phyloP scores from a whole-genome alignment of 2,797 vertebrate genomes.

The Mycteria americana region DNA sequence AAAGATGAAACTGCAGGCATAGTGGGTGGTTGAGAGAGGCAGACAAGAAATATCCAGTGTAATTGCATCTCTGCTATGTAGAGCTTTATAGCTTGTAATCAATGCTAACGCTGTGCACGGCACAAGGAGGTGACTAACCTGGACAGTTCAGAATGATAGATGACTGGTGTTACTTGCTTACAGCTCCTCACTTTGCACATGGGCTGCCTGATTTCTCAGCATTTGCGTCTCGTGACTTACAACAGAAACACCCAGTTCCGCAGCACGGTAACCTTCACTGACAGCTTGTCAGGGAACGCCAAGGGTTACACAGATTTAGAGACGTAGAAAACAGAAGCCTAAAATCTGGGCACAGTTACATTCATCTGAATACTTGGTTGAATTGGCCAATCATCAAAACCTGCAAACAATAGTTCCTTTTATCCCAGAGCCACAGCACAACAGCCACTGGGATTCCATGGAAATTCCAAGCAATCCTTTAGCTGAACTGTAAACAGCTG shows the following conservation, averaged over 20 bases:
- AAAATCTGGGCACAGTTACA: background rate
- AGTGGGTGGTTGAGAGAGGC: background rate
- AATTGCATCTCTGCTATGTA: background rate
- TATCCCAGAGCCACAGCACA: background rate
- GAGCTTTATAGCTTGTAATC: background rate
- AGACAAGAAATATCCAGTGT: background rate
- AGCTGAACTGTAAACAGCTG: conserved; percentile 2
- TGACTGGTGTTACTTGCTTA: background rate
- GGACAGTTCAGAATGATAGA: background rate
- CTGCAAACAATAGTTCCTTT: conserved; percentile 26
- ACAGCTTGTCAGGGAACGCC: background rate
- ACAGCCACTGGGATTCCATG: background rate
- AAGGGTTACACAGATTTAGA: conserved; percentile 24
- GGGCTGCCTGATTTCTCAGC: background rate
- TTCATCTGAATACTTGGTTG: conserved; percentile 5
- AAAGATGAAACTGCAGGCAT: background rate
- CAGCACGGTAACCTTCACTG: background rate
- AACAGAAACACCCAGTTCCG: background rate
- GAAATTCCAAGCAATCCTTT: conserved; percentile 36
- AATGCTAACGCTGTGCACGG: background rate
- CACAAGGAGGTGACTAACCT: background rate
- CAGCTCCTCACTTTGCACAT: background rate
- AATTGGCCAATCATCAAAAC: conserved; percentile 31
- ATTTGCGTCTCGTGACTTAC: background rate
- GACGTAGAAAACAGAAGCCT: background rate